Conservation (phyloP, 2,797 vertebrate genomes). For the Sebastolobus alascanus region DNA sequence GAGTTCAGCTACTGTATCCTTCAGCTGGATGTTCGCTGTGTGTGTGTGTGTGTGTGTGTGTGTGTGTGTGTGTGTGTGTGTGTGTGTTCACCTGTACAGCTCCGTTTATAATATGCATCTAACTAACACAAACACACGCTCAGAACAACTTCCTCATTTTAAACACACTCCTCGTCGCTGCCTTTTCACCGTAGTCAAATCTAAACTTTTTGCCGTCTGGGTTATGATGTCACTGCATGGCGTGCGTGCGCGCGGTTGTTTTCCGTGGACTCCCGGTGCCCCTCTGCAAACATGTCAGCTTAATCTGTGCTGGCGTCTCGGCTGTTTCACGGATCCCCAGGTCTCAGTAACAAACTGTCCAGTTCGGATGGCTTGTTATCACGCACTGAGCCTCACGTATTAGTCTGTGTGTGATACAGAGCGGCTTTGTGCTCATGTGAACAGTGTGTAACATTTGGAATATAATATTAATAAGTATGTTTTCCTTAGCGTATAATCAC, state of each 20-base stretch:
- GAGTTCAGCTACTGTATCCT: constrained; percentile 64
- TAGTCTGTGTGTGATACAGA: constrained; percentile 41
- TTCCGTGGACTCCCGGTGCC: constrained; percentile 51
- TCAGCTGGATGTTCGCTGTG: constrained; percentile 22
- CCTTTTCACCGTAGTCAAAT: constrained; percentile 25
- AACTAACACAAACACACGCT: neutral
- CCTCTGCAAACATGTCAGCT: constrained; percentile 67
- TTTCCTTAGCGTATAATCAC: no score
- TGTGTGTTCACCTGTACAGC: neutral
- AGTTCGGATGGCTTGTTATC: constrained; percentile 42
- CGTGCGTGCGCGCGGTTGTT: constrained; percentile 15
- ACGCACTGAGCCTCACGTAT: constrained; percentile 26
- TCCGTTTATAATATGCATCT: neutral
- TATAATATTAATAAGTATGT: no score
- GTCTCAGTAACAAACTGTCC: constrained; percentile 57
- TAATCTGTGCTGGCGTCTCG: constrained; percentile 65
- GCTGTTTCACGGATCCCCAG: constrained; percentile 61
- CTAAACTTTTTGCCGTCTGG: constrained; percentile 28
- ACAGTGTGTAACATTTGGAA: neutral
- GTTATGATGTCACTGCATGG: constrained; percentile 52
- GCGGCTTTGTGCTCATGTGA: constrained; percentile 32
- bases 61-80: neutral
- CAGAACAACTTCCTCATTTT: constrained; percentile 11
- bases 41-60: neutral
- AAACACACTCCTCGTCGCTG: constrained; percentile 9